phyloP scores from a whole-genome alignment of 2,797 vertebrate species.

The Tragelaphus eurycerus region DNA sequence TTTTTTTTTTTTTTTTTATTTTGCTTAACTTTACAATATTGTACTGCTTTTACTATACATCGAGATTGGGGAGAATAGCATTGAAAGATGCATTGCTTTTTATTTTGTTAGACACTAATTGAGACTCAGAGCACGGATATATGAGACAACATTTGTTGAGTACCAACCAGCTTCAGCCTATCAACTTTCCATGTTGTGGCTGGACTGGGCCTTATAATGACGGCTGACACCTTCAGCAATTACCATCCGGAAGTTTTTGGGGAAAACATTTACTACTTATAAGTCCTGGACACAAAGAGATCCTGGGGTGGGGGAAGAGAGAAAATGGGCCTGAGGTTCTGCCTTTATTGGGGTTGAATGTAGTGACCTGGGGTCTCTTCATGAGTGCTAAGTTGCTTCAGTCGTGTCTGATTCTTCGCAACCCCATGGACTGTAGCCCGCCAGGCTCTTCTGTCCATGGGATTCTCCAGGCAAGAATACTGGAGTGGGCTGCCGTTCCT shows the following conservation, averaged over 20 bases:
- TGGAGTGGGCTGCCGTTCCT: not conserved
- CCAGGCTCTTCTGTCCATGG: not conserved
- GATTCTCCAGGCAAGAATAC: not conserved
- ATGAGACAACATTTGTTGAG: not conserved
- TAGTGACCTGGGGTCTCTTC: no score
- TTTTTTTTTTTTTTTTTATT: no score
- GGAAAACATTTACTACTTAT: not conserved
- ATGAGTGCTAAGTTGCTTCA: not conserved
- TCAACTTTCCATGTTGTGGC: not conserved
- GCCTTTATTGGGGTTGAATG: not conserved
- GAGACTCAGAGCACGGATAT: not conserved
- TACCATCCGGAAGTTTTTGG: not conserved
- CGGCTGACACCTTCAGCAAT: not conserved
- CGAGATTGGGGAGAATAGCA: no score
- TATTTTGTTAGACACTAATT: not conserved
- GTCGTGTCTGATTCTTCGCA: accelerated
- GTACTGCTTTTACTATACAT: no score
- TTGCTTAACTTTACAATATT: no score
- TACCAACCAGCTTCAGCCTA: not conserved
- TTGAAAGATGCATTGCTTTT: no score
- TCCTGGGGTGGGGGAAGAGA: not conserved
- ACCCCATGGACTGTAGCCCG: not conserved
- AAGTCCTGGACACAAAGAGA: not conserved
- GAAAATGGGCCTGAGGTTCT: not conserved
- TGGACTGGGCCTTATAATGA: not conserved